Evolutionary conservation across 23 tunicate genomes (phyloP).

Genomic region (Corella eumyota): DNA sequence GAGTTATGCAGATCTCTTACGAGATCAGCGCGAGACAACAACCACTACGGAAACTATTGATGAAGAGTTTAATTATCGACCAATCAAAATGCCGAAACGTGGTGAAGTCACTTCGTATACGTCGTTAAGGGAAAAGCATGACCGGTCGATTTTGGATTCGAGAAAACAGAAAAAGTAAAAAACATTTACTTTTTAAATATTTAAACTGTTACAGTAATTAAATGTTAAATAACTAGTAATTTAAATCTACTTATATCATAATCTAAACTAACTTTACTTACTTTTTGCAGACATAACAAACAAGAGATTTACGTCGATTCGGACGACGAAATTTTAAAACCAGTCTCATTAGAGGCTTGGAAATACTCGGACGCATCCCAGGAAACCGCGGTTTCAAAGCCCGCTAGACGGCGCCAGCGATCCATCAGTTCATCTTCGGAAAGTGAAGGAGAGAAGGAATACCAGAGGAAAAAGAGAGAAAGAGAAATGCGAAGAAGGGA

Average conservation of each 20-base stretch:
- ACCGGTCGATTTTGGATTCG: slow-evolving; percentile 24
- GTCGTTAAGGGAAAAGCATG: slow-evolving; percentile 37
- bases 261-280: no score
- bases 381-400: slow-evolving; percentile 2
- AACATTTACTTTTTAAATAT: no score
- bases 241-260: no score
- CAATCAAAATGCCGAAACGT: slow-evolving; percentile 54
- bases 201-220: no score
- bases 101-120: slow-evolving; percentile 17
- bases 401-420: slow-evolving; percentile 10
- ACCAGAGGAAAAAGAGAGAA: slow-evolving; percentile 32
- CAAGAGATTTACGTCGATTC: slow-evolving; percentile 65
- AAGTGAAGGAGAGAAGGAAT: slow-evolving; percentile 35
- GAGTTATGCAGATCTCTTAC: slow-evolving; percentile 46
- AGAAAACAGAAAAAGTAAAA: slow-evolving; percentile 1
- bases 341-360: slow-evolving; percentile 80
- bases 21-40: slow-evolving; percentile 31
- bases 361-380: slow-evolving; percentile 35
- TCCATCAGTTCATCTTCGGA: slow-evolving; percentile 24
- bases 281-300: no score
- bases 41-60: background rate
- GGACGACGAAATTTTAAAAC: slow-evolving; percentile 75
- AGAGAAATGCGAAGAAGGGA: slow-evolving; percentile 23
- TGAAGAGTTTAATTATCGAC: slow-evolving; percentile 24
- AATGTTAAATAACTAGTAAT: no score